These are phyloP conservation scores for Parnassius orleans DNA, from an alignment of 2,888 invertebrate genomes.

Conservation along the genomic window DNA sequence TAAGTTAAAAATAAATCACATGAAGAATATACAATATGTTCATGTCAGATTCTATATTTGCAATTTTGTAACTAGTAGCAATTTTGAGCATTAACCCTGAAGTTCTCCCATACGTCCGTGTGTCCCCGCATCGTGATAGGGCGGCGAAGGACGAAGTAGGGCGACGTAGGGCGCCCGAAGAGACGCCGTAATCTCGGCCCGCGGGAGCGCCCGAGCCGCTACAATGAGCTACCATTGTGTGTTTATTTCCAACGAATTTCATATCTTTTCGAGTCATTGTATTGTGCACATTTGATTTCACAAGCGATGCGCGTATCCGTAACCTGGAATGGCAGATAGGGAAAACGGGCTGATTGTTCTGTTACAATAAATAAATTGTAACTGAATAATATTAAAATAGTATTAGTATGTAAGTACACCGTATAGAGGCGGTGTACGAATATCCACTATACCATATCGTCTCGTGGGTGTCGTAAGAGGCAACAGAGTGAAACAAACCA, in stretches of 20 bases:
- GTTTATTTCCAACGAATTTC: slow-evolving; percentile 26
- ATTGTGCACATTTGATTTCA: slow-evolving; percentile 25
- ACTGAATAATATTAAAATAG: slow-evolving; percentile 1
- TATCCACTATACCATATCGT: no score
- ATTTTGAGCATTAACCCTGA: no score
- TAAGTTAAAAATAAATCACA: no score
- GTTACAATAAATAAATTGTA: slow-evolving; percentile 17
- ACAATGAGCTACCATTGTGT: slow-evolving; percentile 29
- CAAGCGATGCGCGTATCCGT: slow-evolving; percentile 18
- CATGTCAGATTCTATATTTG: no score
- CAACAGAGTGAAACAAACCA: no score
- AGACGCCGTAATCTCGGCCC: slow-evolving; percentile 23
- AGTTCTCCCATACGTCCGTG: no score
- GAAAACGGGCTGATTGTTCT: slow-evolving; percentile 9
- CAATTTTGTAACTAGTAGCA: no score
- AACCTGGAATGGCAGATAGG: slow-evolving; percentile 17
- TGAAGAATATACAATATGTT: no score
- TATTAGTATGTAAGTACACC: no score
- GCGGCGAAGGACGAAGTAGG: not conserved
- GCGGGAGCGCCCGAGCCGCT: slow-evolving; percentile 17
- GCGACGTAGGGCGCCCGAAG: not conserved
- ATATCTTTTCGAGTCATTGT: slow-evolving; percentile 32
- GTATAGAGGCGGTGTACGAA: no score
- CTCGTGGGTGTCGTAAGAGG: no score
- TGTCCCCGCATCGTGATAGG: not conserved